Percentiles rank a stretch among this genome's conserved stretches.
phyloP scores from a whole-genome alignment of 2,113 vertebrate species.

The Phrynocephalus versicolor region DNA sequence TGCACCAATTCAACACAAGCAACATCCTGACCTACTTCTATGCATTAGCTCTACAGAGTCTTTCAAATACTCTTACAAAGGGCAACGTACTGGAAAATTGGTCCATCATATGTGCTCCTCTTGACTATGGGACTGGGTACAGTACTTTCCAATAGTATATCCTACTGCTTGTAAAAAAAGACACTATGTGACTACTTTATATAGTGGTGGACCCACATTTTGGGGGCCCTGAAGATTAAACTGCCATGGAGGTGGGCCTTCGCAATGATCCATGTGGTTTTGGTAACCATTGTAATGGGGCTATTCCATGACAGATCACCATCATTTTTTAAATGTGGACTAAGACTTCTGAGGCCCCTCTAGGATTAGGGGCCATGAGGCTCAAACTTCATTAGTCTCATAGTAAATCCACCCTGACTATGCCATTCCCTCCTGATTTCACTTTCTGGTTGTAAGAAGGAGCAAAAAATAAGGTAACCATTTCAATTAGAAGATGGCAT shows the following conservation, averaged over 20 bases:
- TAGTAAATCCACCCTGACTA: no score
- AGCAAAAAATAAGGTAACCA: not conserved
- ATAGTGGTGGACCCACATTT: no score
- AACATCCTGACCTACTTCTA: not conserved
- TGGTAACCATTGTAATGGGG: no score
- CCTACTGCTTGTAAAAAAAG: not conserved
- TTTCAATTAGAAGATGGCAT: not conserved
- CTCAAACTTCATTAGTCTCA: no score
- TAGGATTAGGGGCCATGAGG: no score
- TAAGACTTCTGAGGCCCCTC: no score
- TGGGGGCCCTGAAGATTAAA: no score
- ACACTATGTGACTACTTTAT: not conserved
- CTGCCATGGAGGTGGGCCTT: no score
- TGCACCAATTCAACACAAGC: not conserved
- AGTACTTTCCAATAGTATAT: not conserved
- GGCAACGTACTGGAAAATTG: not conserved
- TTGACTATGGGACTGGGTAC: not conserved
- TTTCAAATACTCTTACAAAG: not conserved
- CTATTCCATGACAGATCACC: no score
- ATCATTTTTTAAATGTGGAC: no score
- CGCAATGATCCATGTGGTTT: no score
- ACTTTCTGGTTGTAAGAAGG: not conserved
- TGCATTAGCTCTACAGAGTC: not conserved
- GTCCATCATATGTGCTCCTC: not conserved
- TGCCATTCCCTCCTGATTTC: no score